Percentiles rank a stretch among this genome's conserved stretches.
Evolutionary conservation across 2,797 vertebrate species (phyloP).

Genomic region (Salarias fasciatus): DNA sequence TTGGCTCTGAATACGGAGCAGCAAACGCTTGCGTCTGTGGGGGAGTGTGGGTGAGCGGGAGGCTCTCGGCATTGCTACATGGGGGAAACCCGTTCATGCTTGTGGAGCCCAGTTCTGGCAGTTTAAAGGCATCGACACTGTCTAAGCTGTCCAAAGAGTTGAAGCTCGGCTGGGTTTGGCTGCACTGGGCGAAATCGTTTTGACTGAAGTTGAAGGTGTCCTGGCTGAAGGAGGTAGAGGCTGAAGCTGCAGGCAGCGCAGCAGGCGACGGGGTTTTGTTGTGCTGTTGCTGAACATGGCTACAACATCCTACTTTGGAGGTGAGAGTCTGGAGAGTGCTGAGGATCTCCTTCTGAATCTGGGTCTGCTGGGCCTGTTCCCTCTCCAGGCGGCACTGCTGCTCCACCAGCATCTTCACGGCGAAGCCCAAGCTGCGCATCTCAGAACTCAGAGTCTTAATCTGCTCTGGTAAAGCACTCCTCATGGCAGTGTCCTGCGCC

Average conservation of each 20-base stretch:
- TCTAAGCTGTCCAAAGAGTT: conserved; percentile 76
- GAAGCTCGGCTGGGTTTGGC: conserved; percentile 74
- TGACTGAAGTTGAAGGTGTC: conserved; percentile 70
- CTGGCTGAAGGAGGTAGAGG: conserved; percentile 73
- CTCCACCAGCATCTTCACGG: conserved; percentile 83
- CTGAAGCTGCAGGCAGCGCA: conserved; percentile 49
- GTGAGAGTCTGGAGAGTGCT: conserved; percentile 83
- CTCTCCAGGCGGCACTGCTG: conserved; percentile 83
- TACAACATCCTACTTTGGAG: conserved; percentile 70
- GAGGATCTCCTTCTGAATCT: conserved; percentile 88
- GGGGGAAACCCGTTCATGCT: conserved; percentile 79
- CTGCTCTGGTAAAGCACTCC: conserved; percentile 75
- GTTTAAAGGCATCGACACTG: conserved; percentile 77
- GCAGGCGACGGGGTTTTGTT: conserved; percentile 62
- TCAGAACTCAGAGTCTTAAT: conserved; percentile 83
- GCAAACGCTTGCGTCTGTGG: conserved; percentile 64
- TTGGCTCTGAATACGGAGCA: conserved; percentile 60
- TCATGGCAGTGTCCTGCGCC: conserved; percentile 51
- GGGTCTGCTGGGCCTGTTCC: conserved; percentile 87
- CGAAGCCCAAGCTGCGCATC: conserved; percentile 83
- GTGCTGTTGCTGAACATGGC: conserved; percentile 53
- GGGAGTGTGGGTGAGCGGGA: conserved; percentile 53
- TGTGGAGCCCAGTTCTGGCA: conserved; percentile 73
- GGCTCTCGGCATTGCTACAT: conserved; percentile 72
- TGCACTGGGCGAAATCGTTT: conserved; percentile 73